Percentiles rank a stretch among this genome's conserved stretches.
phyloP scores from a whole-genome alignment of 2,797 vertebrate species.

The Artibeus lituratus region DNA sequence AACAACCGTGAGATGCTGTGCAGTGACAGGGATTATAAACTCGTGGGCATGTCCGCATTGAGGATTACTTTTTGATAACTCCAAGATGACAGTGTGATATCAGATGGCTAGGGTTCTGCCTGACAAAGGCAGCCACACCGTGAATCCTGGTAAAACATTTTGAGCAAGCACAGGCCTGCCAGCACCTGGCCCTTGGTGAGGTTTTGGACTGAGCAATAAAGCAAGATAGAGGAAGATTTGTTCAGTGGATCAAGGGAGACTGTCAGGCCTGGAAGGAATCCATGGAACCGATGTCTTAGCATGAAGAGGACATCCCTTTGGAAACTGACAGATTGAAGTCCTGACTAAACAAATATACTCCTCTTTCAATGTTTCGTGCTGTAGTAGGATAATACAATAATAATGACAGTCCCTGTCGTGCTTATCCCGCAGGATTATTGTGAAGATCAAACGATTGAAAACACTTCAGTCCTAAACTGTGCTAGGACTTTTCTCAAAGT shows the following conservation, averaged over 20 bases:
- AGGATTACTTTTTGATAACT: neutral
- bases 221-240: neutral
- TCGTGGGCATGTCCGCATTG: neutral
- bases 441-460: neutral
- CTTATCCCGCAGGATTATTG: neutral
- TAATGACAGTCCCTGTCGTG: neutral
- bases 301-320: neutral
- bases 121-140: neutral
- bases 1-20: neutral
- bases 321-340: neutral
- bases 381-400: neutral
- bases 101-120: neutral
- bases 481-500: neutral
- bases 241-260: neutral
- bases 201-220: neutral
- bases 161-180: neutral
- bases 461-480: neutral
- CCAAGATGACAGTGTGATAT: neutral
- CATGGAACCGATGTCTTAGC: neutral
- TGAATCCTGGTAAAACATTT: neutral
- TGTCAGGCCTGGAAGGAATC: neutral
- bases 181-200: neutral
- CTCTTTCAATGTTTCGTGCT: neutral
- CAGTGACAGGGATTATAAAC: neutral
- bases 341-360: neutral